phyloP scores from a whole-genome alignment of 2,888 invertebrate genomes.

The Sarcophaga rosellei region DNA sequence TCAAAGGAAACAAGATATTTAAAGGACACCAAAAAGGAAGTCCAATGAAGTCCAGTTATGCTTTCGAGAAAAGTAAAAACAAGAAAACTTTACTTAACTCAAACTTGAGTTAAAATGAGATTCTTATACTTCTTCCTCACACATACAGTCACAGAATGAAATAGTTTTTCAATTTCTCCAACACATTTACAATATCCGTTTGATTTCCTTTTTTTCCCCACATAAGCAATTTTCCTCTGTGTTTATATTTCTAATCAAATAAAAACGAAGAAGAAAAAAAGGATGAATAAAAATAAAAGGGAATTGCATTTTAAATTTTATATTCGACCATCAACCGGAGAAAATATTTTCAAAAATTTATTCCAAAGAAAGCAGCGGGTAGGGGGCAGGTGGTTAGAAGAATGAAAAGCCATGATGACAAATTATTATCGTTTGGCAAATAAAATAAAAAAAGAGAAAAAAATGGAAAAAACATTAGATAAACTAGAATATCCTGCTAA shows the following conservation, averaged over 20 bases:
- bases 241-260: neutral
- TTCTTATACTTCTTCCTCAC: neutral
- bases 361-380: neutral
- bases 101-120: too few species aligned
- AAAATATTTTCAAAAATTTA: neutral
- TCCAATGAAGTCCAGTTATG: neutral
- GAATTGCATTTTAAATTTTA: too few species aligned
- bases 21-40: neutral
- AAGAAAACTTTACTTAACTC: neutral
- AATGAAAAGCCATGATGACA: conserved; percentile 45
- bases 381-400: neutral
- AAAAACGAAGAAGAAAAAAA: neutral
- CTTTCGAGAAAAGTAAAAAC: neutral
- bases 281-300: too few species aligned
- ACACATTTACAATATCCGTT: conserved; percentile 42
- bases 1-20: neutral
- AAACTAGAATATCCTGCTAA: neutral
- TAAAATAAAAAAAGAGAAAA: neutral
- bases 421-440: conserved; percentile 4
- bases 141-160: too few species aligned
- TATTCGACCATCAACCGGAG: too few species aligned
- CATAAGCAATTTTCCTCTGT: neutral
- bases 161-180: neutral
- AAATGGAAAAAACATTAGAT: neutral
- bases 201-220: conserved; percentile 20